Percentiles rank a stretch among this genome's conserved stretches.
Conservation (phyloP, 1,140 invertebrate genomes). For the Dendrolimus kikuchii region DNA sequence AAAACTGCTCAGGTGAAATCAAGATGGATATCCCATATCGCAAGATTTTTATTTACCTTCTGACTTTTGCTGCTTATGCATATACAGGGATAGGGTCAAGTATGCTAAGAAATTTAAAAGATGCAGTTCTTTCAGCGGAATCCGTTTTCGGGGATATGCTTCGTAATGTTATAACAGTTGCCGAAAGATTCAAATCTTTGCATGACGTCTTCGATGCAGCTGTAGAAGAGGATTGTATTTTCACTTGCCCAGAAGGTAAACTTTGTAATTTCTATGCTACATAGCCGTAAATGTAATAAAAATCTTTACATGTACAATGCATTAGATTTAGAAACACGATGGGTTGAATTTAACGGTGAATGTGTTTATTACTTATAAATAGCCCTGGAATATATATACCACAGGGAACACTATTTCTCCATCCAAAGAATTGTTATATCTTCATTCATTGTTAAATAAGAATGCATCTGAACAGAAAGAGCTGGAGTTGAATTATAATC, state of each 20-base stretch:
- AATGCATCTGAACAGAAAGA: no score
- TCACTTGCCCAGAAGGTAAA: slow-evolving; percentile 80
- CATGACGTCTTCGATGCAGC: slow-evolving; percentile 89
- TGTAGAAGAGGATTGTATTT: slow-evolving; percentile 87
- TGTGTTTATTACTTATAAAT: no score
- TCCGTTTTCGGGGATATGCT: slow-evolving; percentile 83
- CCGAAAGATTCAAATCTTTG: slow-evolving; percentile 81
- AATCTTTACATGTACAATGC: background rate
- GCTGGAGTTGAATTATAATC: no score
- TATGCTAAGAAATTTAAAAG: slow-evolving; percentile 79
- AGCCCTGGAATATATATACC: no score
- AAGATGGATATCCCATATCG: slow-evolving; percentile 81
- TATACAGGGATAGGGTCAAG: slow-evolving; percentile 86
- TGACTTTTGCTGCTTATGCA: slow-evolving; percentile 84
- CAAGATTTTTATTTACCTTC: slow-evolving; percentile 80
- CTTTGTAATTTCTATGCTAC: slow-evolving; percentile 4
- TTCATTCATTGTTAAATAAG: no score
- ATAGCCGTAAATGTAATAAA: no score
- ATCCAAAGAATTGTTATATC: no score
- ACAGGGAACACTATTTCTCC: no score
- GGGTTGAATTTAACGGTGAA: no score
- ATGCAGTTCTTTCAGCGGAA: slow-evolving; percentile 85
- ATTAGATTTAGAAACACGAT: no score
- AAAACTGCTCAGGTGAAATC: slow-evolving; percentile 1
- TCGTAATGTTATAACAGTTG: slow-evolving; percentile 82